Evolutionary conservation across 2,888 invertebrate species (phyloP).

Genomic region (Microdon myrmicae): DNA sequence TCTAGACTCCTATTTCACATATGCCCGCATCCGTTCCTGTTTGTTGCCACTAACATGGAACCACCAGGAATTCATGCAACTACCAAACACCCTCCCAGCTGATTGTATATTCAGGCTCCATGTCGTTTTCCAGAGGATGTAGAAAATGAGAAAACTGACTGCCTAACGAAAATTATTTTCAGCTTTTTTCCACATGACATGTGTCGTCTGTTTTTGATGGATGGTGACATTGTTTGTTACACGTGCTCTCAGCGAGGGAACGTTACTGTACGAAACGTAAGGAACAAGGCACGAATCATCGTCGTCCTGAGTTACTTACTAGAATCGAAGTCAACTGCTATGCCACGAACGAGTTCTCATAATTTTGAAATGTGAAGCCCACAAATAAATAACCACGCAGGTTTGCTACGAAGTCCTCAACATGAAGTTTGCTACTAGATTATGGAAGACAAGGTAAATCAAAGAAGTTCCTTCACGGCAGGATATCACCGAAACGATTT

Average conservation of each 20-base stretch:
- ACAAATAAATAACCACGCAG: too few relatives aligned
- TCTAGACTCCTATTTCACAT: slow-evolving; percentile 27
- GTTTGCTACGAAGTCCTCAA: too few relatives aligned
- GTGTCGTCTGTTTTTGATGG: slow-evolving; percentile 65
- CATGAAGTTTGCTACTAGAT: too few relatives aligned
- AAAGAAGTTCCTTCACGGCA: too few relatives aligned
- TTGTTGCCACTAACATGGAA: slow-evolving; percentile 3
- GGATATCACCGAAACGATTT: too few relatives aligned
- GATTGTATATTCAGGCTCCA: too few relatives aligned
- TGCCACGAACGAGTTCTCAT: too few relatives aligned
- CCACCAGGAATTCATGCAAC: not conserved
- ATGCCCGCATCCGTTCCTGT: slow-evolving; percentile 8
- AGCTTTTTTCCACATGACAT: slow-evolving; percentile 62
- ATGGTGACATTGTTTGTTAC: slow-evolving; percentile 38
- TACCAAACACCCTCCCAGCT: slow-evolving; percentile 6
- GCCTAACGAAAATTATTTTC: slow-evolving; percentile 39
- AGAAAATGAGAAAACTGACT: slow-evolving; percentile 28
- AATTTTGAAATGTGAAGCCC: too few relatives aligned
- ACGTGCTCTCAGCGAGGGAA: slow-evolving; percentile 14
- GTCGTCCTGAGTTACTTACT: slow-evolving; percentile 35
- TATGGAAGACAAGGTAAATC: too few relatives aligned
- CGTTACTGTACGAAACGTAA: not conserved
- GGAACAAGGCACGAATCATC: slow-evolving; percentile 32
- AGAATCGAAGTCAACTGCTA: too few relatives aligned
- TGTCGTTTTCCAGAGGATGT: slow-evolving; percentile 20